These are phyloP conservation scores for Antigone vipio DNA, from an alignment of 2,113 vertebrate species.

Conservation along the genomic window DNA sequence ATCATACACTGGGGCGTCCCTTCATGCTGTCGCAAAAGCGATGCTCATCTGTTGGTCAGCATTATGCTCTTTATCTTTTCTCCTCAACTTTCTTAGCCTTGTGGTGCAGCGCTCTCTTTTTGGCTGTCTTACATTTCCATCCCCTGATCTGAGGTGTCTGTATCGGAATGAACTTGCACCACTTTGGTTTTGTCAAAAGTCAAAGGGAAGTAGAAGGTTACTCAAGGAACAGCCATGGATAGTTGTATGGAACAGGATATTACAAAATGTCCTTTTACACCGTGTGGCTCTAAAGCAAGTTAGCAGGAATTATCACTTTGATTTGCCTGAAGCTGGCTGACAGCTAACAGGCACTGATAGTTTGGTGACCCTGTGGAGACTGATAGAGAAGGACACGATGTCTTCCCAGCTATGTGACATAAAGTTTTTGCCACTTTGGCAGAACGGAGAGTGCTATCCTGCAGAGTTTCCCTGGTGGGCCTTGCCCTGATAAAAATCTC, in stretches of 20 bases:
- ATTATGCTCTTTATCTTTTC: background rate
- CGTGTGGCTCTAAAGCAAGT: background rate
- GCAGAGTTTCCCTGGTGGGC: background rate
- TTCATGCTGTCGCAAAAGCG: background rate
- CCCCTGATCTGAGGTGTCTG: background rate
- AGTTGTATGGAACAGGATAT: background rate
- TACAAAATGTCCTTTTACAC: background rate
- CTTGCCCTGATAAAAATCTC: constrained; percentile 11
- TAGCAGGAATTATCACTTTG: background rate
- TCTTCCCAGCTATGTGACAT: background rate
- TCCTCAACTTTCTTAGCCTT: background rate
- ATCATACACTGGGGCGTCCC: rapidly evolving
- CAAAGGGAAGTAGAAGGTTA: background rate
- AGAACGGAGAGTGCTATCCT: background rate
- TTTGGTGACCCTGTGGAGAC: background rate
- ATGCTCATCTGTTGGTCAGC: background rate
- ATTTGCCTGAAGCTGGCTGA: background rate
- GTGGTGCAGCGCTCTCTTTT: background rate
- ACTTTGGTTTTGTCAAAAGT: background rate
- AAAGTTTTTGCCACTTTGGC: background rate
- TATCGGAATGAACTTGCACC: background rate
- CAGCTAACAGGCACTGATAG: background rate
- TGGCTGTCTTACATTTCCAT: background rate
- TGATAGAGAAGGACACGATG: background rate
- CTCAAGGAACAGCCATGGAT: background rate